Conservation (phyloP, 2,888 invertebrate species). For the Drosophila kambysellisi region DNA sequence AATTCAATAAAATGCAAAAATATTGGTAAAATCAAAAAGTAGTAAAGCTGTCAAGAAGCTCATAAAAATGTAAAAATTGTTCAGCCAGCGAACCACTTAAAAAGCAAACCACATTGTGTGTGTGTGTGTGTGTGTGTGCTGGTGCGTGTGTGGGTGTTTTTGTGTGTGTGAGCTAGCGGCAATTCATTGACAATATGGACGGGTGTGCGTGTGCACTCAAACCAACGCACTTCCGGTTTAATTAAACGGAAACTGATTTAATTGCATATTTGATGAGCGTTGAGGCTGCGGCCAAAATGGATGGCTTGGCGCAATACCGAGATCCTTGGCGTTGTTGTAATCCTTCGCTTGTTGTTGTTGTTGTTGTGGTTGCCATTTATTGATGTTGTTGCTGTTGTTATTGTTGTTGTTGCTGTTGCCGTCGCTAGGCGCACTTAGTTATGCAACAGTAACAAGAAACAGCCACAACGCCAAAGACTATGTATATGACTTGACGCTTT, state of each 20-base stretch:
- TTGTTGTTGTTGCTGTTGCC: slow-evolving; percentile 29
- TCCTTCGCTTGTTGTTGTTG: slow-evolving; percentile 24
- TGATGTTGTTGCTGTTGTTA: slow-evolving; percentile 28
- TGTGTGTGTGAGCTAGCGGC: slow-evolving; percentile 17
- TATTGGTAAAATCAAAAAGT: slow-evolving; percentile 31
- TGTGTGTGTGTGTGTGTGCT: background rate
- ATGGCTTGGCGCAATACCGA: slow-evolving; percentile 53
- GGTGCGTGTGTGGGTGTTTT: slow-evolving; percentile 4
- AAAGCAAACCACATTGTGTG: slow-evolving; percentile 66
- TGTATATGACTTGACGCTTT: slow-evolving; percentile 68
- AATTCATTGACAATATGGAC: slow-evolving; percentile 52
- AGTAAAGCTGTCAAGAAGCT: slow-evolving; percentile 52
- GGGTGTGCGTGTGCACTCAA: slow-evolving; percentile 56
- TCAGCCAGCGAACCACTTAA: slow-evolving; percentile 64
- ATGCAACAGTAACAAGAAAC: slow-evolving; percentile 55
- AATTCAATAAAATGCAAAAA: slow-evolving; percentile 73
- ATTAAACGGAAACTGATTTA: slow-evolving; percentile 85
- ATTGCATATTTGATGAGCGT: slow-evolving; percentile 84
- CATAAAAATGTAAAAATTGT: slow-evolving; percentile 75
- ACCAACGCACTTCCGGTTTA: slow-evolving; percentile 82
- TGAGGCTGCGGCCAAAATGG: slow-evolving; percentile 63
- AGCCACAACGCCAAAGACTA: slow-evolving; percentile 36
- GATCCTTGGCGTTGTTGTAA: slow-evolving; percentile 41
- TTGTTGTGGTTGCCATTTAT: slow-evolving; percentile 12
- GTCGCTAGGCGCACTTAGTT: slow-evolving; percentile 56